Base-by-base conservation (phyloP, 2,113 vertebrate genomes). In the Aphyosemion australe region DNA sequence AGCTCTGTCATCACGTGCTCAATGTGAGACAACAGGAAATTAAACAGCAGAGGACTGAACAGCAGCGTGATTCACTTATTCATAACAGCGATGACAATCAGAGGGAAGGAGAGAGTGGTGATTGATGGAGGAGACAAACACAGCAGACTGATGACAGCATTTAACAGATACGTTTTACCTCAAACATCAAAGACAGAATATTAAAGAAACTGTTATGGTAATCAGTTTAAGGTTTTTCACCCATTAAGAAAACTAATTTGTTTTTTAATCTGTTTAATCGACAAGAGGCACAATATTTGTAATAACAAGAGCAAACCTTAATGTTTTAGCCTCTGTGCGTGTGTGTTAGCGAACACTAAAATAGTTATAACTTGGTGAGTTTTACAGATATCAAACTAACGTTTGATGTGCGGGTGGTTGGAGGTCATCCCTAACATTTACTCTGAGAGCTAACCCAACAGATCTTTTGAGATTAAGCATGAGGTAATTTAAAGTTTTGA, bases 1-100 rank as follows among this genome's bases (percentile, higher is more conserved):
- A 71, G 58, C 65, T 47, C 43, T 79, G 78, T 69, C 74, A 87
- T 77, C 64, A 76, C 55, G 59, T 58, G 21, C 55, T 78, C 56
- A 60, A 4, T 46, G 37, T 52, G 31, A 75, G 76, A 85, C 77
- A 79, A 86, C 89, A 92, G 91, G 91, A 92, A 91, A 92, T 92
- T 87, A 91, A 92, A 90, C 76, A 53, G 56, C 19, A 15, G 52
- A 42, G 66, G 65, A 43, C 31, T 72, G 67, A 67, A 74, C 46
- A 26, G 50, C 66, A 42, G 69, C 14, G 21, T 78, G 59, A 85
- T 56, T 55, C 45, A 54, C 50, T 75, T 45, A 62, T 65, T 78
- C 51, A 20, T 58, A 69, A 70, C 72, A 61, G 74, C n/a, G 74
- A 84, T 86, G 83, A 54, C 46, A 69, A 86, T 89, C 86, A 69